Evolutionary conservation across 1,140 invertebrate genomes (phyloP).

Genomic region (Sogatella furcifera): DNA sequence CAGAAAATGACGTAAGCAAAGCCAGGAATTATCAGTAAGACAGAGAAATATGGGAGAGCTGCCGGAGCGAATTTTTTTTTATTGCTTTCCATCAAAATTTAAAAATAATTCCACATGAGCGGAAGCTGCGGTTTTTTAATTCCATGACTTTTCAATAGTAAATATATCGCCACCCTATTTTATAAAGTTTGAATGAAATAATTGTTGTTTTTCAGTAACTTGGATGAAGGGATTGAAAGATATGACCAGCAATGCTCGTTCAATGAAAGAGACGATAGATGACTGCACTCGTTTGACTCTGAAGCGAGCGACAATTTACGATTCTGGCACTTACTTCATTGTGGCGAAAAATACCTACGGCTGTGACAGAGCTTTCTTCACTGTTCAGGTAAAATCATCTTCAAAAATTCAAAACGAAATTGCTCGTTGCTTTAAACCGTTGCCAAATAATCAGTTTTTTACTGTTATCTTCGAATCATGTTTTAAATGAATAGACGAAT

Average conservation of each 20-base stretch:
- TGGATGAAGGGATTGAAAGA: constrained; percentile 79
- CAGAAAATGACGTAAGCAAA: too few relatives aligned
- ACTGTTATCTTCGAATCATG: background rate
- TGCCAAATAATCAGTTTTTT: background rate
- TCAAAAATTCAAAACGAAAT: background rate
- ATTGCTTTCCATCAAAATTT: too few relatives aligned
- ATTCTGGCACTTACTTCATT: constrained; percentile 90
- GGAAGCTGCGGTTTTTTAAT: too few relatives aligned
- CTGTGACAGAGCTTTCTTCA: constrained; percentile 71
- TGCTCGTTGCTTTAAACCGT: too few relatives aligned
- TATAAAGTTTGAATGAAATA: background rate
- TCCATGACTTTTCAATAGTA: too few relatives aligned
- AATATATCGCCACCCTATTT: too few relatives aligned
- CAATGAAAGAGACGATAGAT: constrained; percentile 68
- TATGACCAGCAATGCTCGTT: constrained; percentile 62
- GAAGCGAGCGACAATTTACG: constrained; percentile 69
- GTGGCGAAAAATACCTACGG: constrained; percentile 85
- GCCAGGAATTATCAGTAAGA: too few relatives aligned
- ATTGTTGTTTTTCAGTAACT: constrained; percentile 44
- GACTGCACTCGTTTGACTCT: constrained; percentile 79
- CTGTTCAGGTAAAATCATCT: constrained; percentile 50
- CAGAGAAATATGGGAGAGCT: too few relatives aligned
- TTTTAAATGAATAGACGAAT: too few relatives aligned
- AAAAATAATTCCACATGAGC: too few relatives aligned
- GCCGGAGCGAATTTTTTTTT: too few relatives aligned